A percentile compares a stretch with the other conserved stretches of the same genome.
Conservation (phyloP, 2,113 vertebrate genomes). For the Callithrix jacchus region DNA sequence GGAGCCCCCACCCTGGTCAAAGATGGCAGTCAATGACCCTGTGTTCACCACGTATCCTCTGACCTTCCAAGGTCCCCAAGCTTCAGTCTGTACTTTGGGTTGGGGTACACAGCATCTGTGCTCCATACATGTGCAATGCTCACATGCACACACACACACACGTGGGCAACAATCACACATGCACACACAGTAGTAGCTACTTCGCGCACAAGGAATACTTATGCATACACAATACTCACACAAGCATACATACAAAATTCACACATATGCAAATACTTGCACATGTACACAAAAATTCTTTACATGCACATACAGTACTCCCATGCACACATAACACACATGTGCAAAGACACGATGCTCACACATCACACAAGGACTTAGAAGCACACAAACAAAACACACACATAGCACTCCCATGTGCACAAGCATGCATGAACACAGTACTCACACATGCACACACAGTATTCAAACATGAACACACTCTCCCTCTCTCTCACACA, state of each 20-base stretch:
- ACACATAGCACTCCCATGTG: accelerated
- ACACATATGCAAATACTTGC: background rate
- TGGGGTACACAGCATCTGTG: background rate
- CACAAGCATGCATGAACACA: no score
- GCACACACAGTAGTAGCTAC: no score
- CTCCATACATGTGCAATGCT: accelerated
- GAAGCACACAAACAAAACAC: background rate
- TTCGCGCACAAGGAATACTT: no score
- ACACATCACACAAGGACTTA: background rate
- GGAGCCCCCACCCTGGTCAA: background rate
- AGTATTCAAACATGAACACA: background rate
- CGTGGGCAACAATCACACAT: accelerated
- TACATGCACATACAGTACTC: accelerated
- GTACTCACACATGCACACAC: background rate
- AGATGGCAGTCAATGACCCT: background rate
- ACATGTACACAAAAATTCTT: background rate
- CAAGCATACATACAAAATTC: no score
- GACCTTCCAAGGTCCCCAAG: background rate
- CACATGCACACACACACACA: background rate
- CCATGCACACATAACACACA: background rate
- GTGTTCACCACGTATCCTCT: background rate
- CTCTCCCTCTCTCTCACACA: no score
- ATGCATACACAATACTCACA: background rate
- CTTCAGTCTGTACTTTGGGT: background rate
- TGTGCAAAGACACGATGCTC: background rate